Percentiles rank a stretch among this genome's conserved stretches.
These are phyloP conservation scores for Trachymyrmex septentrionalis DNA, from an alignment of 1,140 invertebrate genomes.

Conservation along the genomic window DNA sequence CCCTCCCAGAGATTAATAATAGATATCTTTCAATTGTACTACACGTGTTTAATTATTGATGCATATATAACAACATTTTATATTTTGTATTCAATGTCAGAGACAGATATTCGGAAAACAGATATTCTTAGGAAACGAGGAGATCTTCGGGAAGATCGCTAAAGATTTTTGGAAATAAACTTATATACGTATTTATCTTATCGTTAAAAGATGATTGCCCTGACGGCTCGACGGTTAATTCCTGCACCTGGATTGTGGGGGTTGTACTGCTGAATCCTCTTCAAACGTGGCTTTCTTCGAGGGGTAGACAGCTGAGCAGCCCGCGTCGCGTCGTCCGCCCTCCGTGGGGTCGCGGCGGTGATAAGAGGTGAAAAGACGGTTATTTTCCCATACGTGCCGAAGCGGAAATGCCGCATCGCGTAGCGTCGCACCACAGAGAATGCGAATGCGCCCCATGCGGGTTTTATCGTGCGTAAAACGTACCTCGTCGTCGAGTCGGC, in stretches of 20 bases:
- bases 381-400: constrained; percentile 79
- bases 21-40: background rate
- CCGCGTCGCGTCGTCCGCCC: constrained; percentile 57
- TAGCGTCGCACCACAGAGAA: constrained; percentile 21
- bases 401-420: constrained; percentile 77
- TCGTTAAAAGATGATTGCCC: background rate
- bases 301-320: constrained; percentile 77
- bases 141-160: background rate
- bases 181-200: background rate
- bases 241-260: constrained; percentile 50
- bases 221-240: background rate
- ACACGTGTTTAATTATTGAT: background rate
- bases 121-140: background rate
- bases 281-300: constrained; percentile 64
- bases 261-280: constrained; percentile 50
- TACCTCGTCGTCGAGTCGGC: constrained; percentile 66
- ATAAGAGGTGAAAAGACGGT: constrained; percentile 78
- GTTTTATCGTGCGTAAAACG: constrained; percentile 79
- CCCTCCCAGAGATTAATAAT: background rate
- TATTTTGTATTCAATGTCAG: background rate
- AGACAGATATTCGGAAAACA: background rate
- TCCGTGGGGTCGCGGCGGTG: constrained; percentile 66
- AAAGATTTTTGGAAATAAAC: constrained; percentile 18
- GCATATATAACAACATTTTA: background rate
- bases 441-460: constrained; percentile 76